phyloP scores from a whole-genome alignment of 2,797 vertebrate species.

The Takifugu ocellatus region DNA sequence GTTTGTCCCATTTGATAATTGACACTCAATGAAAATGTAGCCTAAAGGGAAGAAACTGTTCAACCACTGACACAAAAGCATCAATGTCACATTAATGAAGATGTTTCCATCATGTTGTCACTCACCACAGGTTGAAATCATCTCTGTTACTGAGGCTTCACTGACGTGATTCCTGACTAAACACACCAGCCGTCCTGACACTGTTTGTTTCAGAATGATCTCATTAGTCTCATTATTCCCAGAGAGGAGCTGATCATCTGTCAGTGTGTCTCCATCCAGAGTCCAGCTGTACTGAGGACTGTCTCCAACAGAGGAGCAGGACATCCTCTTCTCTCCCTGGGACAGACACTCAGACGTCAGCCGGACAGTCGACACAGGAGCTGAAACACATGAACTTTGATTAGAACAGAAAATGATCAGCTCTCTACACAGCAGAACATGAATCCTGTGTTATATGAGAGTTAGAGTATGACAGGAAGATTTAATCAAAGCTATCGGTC shows the following conservation, averaged over 20 bases:
- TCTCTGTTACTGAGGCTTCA: rapidly evolving
- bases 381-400: constrained; percentile 31
- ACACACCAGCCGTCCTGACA: too few relatives aligned
- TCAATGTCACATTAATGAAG: neutral
- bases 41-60: neutral
- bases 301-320: constrained; percentile 47
- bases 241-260: too few relatives aligned
- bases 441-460: neutral
- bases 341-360: constrained; percentile 46
- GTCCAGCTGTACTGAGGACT: constrained; percentile 54
- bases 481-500: neutral
- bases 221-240: too few relatives aligned
- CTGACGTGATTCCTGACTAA: too few relatives aligned
- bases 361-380: constrained; percentile 42
- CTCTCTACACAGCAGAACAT: too few relatives aligned
- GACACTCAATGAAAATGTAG: constrained; percentile 26
- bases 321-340: constrained; percentile 38
- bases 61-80: neutral
- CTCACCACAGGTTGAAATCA: constrained; percentile 36
- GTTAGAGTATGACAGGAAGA: neutral
- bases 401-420: neutral
- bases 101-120: neutral
- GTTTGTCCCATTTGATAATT: constrained; percentile 23
- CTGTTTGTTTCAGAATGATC: too few relatives aligned
- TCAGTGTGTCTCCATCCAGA: constrained; percentile 43